A percentile compares a stretch with the other conserved stretches of the same genome.
These are phyloP conservation scores for Ceryle rudis DNA, from an alignment of 2,797 vertebrate species.

Conservation along the genomic window DNA sequence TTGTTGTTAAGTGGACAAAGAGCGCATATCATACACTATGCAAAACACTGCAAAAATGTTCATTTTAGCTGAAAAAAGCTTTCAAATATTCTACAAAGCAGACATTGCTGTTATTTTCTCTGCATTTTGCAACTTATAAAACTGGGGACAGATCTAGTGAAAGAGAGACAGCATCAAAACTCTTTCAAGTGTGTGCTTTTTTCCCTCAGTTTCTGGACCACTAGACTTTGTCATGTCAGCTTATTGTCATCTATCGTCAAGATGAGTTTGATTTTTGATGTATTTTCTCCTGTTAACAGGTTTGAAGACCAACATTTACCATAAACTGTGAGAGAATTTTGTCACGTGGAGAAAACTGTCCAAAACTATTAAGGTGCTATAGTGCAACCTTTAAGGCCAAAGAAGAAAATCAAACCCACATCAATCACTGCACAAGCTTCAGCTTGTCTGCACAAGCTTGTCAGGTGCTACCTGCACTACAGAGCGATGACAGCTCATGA, in stretches of 20 bases:
- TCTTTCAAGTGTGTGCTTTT: not conserved
- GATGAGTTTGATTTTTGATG: not conserved
- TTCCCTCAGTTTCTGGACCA: not conserved
- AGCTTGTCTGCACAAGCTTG: not conserved
- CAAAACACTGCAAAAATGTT: not conserved
- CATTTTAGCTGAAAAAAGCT: not conserved
- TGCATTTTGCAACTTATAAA: not conserved
- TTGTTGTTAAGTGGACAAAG: not conserved
- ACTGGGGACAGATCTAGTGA: not conserved
- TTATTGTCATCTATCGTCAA: not conserved
- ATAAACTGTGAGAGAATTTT: not conserved
- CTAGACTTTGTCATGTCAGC: not conserved
- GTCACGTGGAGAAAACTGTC: not conserved
- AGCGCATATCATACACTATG: not conserved
- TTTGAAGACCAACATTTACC: not conserved
- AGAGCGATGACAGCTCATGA: not conserved
- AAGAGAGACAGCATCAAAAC: not conserved
- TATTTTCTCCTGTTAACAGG: not conserved
- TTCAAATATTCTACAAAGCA: not conserved
- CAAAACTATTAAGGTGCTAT: not conserved
- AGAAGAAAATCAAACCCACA: not conserved
- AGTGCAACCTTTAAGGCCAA: not conserved
- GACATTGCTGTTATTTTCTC: not conserved
- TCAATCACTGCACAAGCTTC: not conserved
- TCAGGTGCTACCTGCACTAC: not conserved